Conservation (phyloP, 2,113 vertebrate genomes). For the Callopanchax toddi region DNA sequence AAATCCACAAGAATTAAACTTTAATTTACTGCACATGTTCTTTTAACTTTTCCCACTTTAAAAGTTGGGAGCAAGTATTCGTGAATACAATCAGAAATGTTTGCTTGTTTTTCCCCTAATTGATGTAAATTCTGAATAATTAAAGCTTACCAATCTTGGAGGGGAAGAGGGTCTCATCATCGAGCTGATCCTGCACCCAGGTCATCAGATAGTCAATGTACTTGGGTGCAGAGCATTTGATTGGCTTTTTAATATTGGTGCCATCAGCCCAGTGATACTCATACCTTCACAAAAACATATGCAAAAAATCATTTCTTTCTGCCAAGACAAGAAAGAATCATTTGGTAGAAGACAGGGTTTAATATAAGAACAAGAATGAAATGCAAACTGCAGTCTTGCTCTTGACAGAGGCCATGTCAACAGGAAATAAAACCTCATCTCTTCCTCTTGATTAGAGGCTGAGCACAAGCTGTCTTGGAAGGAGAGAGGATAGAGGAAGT, state of each 20-base stretch:
- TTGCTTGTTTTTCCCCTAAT: background rate
- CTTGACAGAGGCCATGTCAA: constrained; percentile 33
- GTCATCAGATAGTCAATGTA: constrained; percentile 99
- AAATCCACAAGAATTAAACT: background rate
- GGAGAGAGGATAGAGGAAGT: constrained; percentile 61
- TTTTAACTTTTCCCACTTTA: too few relatives aligned
- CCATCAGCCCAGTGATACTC: constrained; percentile 98
- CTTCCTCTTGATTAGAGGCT: constrained; percentile 68
- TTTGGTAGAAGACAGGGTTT: constrained; percentile 7
- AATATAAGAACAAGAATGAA: too few relatives aligned
- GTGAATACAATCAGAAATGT: too few relatives aligned
- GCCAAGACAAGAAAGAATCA: constrained; percentile 4
- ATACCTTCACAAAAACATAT: constrained; percentile 78
- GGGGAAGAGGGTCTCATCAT: constrained; percentile 97
- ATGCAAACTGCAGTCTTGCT: constrained; percentile 24
- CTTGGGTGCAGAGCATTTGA: constrained; percentile 96
- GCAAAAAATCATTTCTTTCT: background rate
- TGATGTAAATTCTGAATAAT: background rate
- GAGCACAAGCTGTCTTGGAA: constrained; percentile 45
- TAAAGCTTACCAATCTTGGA: constrained; percentile 91
- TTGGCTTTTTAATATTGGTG: constrained; percentile 97
- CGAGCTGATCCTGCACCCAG: constrained; percentile 98
- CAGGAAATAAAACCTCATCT: constrained; percentile 60
- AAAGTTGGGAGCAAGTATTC: background rate
- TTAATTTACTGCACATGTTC: background rate